Base-by-base conservation (phyloP, 2,113 vertebrate species). In the Colaptes auratus region DNA sequence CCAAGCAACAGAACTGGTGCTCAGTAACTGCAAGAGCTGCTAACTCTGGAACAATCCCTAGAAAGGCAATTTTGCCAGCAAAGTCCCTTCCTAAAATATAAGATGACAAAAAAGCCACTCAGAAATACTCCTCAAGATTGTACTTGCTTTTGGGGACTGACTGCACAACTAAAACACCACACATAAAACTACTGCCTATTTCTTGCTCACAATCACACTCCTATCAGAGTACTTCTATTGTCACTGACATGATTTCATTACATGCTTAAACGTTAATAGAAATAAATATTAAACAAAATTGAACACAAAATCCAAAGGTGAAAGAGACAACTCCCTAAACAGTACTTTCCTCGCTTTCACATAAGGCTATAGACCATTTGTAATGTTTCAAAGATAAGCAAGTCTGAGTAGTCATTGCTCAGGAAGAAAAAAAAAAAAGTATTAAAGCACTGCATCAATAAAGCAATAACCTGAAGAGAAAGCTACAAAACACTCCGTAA, bases 341-440 rank as follows among this genome's bases (percentile, higher is more conserved):
- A 70, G 48, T 28, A 81, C 81, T 61, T 89, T 63, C 82, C 83
- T 17, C 2, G n/a, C 21, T 90, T 89, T 72, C 39, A 80, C 82
- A 78, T 28, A 75, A 80, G 48, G 88, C 89, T 93, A 53, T 80
- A 94, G 72, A 80, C 80, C 71, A 79, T 77, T 91, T 89, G 39
- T 58, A 81, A 52, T 69, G 35, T 84, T 93, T 94, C 87, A 86
- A 86, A 94, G 95, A 96, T 67, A 93, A 95, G 76, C 93, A 80
- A 70, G 92, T 71, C 91, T 91, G 88, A 81, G 86, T 30, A 89
- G 63, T 88, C 67, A 33, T 30, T 93, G 83, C 69, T 79, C 30
- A 73, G 36, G 61, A 69, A 9, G 11, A 30, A 58, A 58, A 31
- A 64, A 88, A 88, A 85, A 89, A 83, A 63, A 16, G 59, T 80